Percentiles rank a stretch among this genome's conserved stretches.
Evolutionary conservation across 2,888 invertebrate genomes (phyloP).

Genomic region (Agrotis ipsilon): DNA sequence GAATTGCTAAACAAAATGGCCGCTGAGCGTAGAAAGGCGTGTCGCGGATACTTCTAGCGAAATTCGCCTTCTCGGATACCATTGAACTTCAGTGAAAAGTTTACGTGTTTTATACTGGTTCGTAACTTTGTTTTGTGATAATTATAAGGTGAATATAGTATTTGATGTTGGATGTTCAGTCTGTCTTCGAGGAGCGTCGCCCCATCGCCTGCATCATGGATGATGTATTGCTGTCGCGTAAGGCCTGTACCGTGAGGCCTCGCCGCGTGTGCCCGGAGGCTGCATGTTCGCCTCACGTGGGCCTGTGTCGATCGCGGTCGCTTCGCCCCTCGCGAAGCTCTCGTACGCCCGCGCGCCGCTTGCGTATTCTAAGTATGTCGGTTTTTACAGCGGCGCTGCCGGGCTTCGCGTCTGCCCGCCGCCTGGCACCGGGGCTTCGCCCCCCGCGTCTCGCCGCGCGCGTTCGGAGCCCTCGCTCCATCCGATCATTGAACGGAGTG

Average conservation of each 20-base stretch:
- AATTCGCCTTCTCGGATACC: slow-evolving; percentile 79
- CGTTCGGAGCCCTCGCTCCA: slow-evolving; percentile 90
- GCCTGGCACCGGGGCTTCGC: slow-evolving; percentile 85
- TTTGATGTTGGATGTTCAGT: slow-evolving; percentile 71
- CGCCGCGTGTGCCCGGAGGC: slow-evolving; percentile 87
- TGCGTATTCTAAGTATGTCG: slow-evolving; percentile 86
- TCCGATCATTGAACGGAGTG: slow-evolving; percentile 77
- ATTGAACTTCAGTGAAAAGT: slow-evolving; percentile 89
- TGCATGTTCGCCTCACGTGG: slow-evolving; percentile 87
- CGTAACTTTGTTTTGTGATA: slow-evolving; percentile 91
- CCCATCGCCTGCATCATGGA: slow-evolving; percentile 60
- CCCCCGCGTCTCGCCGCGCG: slow-evolving; percentile 86
- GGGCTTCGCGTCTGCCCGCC: slow-evolving; percentile 85
- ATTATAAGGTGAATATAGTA: slow-evolving; percentile 88
- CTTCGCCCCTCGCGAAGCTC: slow-evolving; percentile 83
- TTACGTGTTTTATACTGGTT: slow-evolving; percentile 89
- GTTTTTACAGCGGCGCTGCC: slow-evolving; percentile 88
- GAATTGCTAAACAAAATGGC: slow-evolving; percentile 86
- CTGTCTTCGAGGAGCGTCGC: slow-evolving; percentile 67
- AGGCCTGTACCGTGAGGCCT: slow-evolving; percentile 84
- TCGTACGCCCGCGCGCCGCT: slow-evolving; percentile 85
- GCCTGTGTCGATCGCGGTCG: slow-evolving; percentile 81
- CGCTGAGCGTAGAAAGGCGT: slow-evolving; percentile 87
- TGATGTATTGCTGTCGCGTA: slow-evolving; percentile 72
- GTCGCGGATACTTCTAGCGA: slow-evolving; percentile 83